phyloP scores from a whole-genome alignment of 2,113 vertebrate species.

The Nibea coibor region DNA sequence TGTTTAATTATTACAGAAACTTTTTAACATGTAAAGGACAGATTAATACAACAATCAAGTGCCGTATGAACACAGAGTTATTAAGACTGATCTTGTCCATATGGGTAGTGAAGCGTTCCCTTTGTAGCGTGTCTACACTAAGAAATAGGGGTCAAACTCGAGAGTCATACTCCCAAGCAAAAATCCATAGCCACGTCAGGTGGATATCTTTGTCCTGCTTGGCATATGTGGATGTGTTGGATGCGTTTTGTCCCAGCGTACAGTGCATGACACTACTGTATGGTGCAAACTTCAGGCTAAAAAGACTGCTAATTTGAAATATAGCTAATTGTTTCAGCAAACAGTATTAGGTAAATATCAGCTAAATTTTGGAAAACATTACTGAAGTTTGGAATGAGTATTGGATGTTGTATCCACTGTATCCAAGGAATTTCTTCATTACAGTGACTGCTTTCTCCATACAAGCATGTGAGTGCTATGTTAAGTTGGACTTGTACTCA shows the following conservation, averaged over 20 bases:
- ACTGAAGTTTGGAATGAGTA: neutral
- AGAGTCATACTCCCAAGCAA: neutral
- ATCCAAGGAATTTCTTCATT: neutral
- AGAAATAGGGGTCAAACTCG: neutral
- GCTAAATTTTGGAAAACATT: neutral
- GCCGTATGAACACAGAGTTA: neutral
- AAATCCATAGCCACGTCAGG: neutral
- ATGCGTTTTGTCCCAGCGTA: neutral
- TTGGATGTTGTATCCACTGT: neutral
- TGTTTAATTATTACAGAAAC: neutral
- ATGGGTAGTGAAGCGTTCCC: neutral
- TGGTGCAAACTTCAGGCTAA: neutral
- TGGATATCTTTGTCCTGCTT: neutral
- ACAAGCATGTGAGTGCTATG: neutral
- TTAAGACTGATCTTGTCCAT: neutral
- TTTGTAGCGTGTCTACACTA: neutral
- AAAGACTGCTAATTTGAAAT: neutral
- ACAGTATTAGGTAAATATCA: neutral
- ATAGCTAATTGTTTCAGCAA: neutral
- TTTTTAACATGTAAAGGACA: too few relatives aligned
- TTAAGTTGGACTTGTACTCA: neutral
- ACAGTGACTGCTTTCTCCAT: neutral
- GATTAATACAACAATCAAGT: too few relatives aligned
- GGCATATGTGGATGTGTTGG: neutral
- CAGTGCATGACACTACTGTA: rapidly evolving